A percentile compares a stretch with the other conserved stretches of the same genome.
These are phyloP conservation scores for Triplophysa rosa DNA, from an alignment of 2,113 vertebrate species.

Conservation along the genomic window DNA sequence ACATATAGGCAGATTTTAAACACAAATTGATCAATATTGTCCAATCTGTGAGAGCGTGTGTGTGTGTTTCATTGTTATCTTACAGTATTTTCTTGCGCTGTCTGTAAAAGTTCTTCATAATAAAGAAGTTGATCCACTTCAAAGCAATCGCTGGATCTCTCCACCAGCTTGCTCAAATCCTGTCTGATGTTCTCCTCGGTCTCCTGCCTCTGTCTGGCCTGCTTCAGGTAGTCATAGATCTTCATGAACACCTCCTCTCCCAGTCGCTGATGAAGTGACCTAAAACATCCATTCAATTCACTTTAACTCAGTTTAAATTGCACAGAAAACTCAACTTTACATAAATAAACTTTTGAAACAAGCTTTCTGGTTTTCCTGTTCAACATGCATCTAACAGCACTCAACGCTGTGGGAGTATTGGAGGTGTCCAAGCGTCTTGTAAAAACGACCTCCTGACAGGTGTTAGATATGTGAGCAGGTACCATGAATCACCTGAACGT, in stretches of 20 bases:
- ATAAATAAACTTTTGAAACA: no score
- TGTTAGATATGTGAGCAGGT: constrained; percentile 17
- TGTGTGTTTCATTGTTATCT: constrained; percentile 6
- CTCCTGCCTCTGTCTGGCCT: constrained; percentile 63
- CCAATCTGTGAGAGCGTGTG: not conserved
- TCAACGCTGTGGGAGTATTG: not conserved
- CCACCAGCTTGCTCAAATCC: constrained; percentile 64
- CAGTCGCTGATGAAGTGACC: constrained; percentile 74
- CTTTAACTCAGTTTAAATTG: not conserved
- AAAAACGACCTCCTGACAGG: constrained; percentile 32
- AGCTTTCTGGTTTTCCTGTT: not conserved
- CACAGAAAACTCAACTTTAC: no score
- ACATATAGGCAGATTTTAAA: no score
- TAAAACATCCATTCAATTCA: constrained; percentile 47
- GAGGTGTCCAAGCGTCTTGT: constrained; percentile 9
- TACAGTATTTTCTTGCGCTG: constrained; percentile 16
- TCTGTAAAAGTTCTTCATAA: constrained; percentile 76
- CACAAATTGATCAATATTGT: not conserved
- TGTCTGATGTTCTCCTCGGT: constrained; percentile 67
- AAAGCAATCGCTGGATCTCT: constrained; percentile 71
- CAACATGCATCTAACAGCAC: not conserved
- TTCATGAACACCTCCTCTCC: constrained; percentile 72
- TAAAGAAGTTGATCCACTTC: constrained; percentile 85
- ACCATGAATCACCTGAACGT: constrained; percentile 6
- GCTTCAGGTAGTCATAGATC: constrained; percentile 75